Evolutionary conservation across 2,113 vertebrate species (phyloP).

Genomic region (Aplodontia rufa): DNA sequence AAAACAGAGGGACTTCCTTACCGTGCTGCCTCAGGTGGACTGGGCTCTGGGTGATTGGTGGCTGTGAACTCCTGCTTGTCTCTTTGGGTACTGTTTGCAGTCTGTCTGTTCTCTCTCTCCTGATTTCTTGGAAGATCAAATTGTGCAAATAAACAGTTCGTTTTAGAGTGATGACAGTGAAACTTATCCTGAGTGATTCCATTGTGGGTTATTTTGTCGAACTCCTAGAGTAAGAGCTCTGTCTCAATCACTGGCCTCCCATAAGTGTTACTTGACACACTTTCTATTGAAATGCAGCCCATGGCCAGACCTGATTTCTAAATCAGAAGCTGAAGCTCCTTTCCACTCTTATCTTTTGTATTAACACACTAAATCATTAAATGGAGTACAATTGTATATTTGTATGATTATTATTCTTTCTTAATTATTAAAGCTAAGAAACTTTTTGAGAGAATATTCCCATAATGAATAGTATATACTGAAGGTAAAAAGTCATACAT

Average conservation of each 20-base stretch:
- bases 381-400: not conserved
- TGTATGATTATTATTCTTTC: not conserved
- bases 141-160: no score
- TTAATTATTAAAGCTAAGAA: not conserved
- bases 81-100: not conserved
- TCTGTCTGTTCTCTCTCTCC: not conserved
- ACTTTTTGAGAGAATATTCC: not conserved
- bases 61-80: not conserved
- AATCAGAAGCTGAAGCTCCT: not conserved
- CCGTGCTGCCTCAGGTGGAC: not conserved
- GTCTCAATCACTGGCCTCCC: not conserved
- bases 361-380: not conserved
- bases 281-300: not conserved
- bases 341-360: fast-evolving
- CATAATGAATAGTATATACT: not conserved
- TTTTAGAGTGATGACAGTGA: not conserved
- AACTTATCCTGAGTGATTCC: not conserved
- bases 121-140: not conserved
- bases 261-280: not conserved
- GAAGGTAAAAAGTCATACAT: not conserved
- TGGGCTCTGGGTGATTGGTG: not conserved
- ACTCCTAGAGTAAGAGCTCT: not conserved
- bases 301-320: not conserved
- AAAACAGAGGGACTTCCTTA: not conserved
- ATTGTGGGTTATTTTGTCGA: not conserved